A percentile compares a stretch with the other conserved stretches of the same genome.
phyloP scores from a whole-genome alignment of 1,140 invertebrate genomes.

The Ruditapes philippinarum region DNA sequence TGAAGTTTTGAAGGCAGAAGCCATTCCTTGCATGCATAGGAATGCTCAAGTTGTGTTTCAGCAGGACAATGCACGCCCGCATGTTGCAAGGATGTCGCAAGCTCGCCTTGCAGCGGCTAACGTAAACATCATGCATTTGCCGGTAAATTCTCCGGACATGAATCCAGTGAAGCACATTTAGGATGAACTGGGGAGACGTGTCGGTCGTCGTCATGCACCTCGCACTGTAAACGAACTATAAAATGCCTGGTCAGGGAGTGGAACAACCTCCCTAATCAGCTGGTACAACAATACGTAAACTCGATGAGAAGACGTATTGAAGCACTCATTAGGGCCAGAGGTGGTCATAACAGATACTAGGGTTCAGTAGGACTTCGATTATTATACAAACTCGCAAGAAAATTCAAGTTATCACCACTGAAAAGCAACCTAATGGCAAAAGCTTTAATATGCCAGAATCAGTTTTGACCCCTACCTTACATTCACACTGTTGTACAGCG shows the following conservation, averaged over 20 bases:
- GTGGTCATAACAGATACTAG: slow-evolving; percentile 17
- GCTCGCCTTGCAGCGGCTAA: neutral
- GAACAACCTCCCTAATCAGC: slow-evolving; percentile 28
- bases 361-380: neutral
- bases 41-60: neutral
- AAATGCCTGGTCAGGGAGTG: neutral
- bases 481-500: too few species aligned
- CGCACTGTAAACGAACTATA: neutral
- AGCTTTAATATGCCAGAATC: too few species aligned
- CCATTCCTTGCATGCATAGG: too few species aligned
- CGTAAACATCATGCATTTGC: neutral
- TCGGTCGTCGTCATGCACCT: neutral
- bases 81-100: neutral
- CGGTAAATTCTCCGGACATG: neutral
- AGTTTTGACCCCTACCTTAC: too few species aligned
- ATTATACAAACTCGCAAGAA: neutral
- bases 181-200: neutral
- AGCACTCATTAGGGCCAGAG: slow-evolving; percentile 18
- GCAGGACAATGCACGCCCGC: slow-evolving; percentile 3
- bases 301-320: neutral
- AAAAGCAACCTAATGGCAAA: too few species aligned
- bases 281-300: slow-evolving; percentile 12
- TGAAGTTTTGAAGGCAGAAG: too few species aligned
- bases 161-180: neutral
- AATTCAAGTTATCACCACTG: neutral